These are phyloP conservation scores for Apolygus lucorum DNA, from an alignment of 1,140 invertebrate genomes.

Conservation along the genomic window DNA sequence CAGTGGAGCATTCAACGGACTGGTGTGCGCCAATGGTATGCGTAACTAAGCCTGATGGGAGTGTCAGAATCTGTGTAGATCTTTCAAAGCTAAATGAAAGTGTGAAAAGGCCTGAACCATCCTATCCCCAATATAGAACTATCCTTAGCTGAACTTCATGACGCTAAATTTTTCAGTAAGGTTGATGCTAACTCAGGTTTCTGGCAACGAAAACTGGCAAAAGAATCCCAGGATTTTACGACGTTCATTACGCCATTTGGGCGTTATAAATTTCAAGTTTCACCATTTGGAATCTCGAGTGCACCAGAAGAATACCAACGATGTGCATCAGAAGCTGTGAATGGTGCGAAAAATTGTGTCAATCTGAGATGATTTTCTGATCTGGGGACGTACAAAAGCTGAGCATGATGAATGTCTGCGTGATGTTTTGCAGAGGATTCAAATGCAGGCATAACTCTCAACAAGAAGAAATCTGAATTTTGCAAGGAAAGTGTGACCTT, in stretches of 20 bases:
- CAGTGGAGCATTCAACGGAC: too few species aligned
- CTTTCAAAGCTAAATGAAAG: too few species aligned
- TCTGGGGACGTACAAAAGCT: slow-evolving; percentile 25
- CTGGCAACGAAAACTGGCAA: slow-evolving; percentile 40
- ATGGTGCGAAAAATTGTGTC: neutral
- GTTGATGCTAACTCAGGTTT: slow-evolving; percentile 37
- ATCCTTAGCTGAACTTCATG: too few species aligned
- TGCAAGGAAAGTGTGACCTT: slow-evolving; percentile 33
- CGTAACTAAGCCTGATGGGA: too few species aligned
- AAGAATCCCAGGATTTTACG: slow-evolving; percentile 38
- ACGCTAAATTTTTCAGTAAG: slow-evolving; percentile 24
- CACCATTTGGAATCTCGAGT: neutral
- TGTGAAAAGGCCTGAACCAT: too few species aligned
- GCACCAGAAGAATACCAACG: neutral
- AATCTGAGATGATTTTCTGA: slow-evolving; percentile 36
- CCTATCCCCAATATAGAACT: too few species aligned
- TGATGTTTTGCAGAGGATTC: slow-evolving; percentile 29
- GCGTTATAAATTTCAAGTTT: slow-evolving; percentile 34
- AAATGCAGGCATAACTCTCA: slow-evolving; percentile 19
- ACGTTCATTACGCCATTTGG: slow-evolving; percentile 42
- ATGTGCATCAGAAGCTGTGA: neutral
- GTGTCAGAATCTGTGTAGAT: too few species aligned
- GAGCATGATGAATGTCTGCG: slow-evolving; percentile 33
- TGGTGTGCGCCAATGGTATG: too few species aligned
- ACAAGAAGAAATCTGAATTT: slow-evolving; percentile 34